phyloP scores from a whole-genome alignment of 2,113 vertebrate species.

The Mionectes macconnelli region DNA sequence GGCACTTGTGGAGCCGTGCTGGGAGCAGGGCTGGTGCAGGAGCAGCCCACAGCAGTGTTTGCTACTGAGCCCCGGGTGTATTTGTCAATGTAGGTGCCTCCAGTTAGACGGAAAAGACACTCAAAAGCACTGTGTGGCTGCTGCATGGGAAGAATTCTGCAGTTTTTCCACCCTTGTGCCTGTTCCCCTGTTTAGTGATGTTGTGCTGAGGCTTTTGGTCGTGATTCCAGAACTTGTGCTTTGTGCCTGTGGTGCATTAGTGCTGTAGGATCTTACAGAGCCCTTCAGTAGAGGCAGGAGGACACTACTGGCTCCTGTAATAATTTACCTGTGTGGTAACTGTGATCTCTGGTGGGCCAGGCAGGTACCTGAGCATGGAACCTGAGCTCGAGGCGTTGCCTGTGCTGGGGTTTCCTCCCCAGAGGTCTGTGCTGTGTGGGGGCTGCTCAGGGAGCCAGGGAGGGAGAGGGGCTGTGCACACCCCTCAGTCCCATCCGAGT shows the following conservation, averaged over 20 bases:
- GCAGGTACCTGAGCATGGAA: rapidly evolving
- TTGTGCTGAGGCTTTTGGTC: background rate
- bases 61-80: background rate
- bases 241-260: background rate
- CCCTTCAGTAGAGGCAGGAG: background rate
- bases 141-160: rapidly evolving
- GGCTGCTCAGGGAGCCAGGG: background rate
- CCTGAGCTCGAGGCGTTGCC: background rate
- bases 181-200: rapidly evolving
- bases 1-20: background rate
- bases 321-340: background rate
- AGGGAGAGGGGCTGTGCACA: rapidly evolving
- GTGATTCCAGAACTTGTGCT: background rate
- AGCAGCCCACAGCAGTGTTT: background rate
- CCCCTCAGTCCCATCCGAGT: rapidly evolving
- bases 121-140: background rate
- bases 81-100: rapidly evolving
- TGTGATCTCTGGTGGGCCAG: rapidly evolving
- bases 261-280: rapidly evolving
- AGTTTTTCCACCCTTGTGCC: background rate
- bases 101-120: background rate
- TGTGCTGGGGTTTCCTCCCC: rapidly evolving
- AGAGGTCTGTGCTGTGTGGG: rapidly evolving
- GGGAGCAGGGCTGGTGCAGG: background rate
- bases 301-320: rapidly evolving